Base-by-base conservation (phyloP, 2,888 invertebrate genomes). In the Apodemia zela region DNA sequence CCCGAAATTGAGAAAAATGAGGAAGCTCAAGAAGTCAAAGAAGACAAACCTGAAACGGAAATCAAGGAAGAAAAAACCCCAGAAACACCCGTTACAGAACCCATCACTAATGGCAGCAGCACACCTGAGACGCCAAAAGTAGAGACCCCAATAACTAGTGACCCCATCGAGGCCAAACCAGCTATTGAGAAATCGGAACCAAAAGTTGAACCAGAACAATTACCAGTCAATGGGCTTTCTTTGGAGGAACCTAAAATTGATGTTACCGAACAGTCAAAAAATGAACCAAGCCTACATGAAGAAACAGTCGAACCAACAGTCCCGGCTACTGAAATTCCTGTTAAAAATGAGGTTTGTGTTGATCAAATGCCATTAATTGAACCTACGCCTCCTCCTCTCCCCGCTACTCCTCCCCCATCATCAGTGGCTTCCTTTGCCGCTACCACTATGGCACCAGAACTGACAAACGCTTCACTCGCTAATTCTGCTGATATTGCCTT, bases 401-500 rank as follows among this genome's bases (percentile, higher is more conserved):
- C 95, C 73, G 93, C 94, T 81, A 94, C 94, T 81, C 95, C 95
- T 80, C 95, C 95, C 82, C 95, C 95, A 74, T 95, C 94, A 78
- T 94, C 95, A 87, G 94, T 95, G 89, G 94, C 94, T 84, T 94
- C 94, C 75, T 95, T 95, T 86, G 95, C 95, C 84, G 94, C 93
- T 80, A 93, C 93, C 80, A 94, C 94, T 70, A 94, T 94, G 93
- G 94, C 94, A 81, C 93, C 87, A 74, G 90, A 90, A 77, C 73
- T 84, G 79, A 79, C 86, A 74, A 84, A 84, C 71, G 83, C 88
- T 87, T 84, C 86, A 79, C 84, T 84, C 79, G 77, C 81, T 84
- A 87, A 85, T 80, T 81, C 82, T 73, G 77, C 86, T 76, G 85
- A 82, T 76, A 68, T 67, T 62, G 80, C 79, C 72, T 73, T 77